Percentiles rank a stretch among this genome's conserved stretches.
These are phyloP conservation scores for Rhinella marina DNA, from an alignment of 2,797 vertebrate genomes.

Conservation along the genomic window DNA sequence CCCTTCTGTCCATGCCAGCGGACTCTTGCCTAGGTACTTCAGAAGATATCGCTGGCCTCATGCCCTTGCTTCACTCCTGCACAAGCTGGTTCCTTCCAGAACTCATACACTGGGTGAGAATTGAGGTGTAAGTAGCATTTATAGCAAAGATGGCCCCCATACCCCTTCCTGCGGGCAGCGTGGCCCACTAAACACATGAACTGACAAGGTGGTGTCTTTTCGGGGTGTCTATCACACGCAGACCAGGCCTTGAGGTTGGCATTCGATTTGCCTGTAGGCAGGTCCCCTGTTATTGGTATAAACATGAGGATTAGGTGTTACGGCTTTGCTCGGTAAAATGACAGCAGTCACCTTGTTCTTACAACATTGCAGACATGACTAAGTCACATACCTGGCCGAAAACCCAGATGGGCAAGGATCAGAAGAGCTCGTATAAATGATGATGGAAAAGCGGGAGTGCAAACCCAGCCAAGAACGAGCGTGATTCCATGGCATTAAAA, in stretches of 20 bases:
- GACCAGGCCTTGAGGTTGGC: not conserved
- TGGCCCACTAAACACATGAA: not conserved
- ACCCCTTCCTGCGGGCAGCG: too few relatives aligned
- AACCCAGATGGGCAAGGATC: not conserved
- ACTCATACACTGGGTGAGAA: not conserved
- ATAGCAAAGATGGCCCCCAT: not conserved
- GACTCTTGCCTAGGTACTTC: not conserved
- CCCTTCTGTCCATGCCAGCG: constrained; percentile 12
- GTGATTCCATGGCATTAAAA: too few relatives aligned
- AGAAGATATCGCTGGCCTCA: not conserved
- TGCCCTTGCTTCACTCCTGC: not conserved
- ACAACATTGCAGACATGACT: not conserved
- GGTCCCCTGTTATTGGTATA: constrained; percentile 33
- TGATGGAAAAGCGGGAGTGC: not conserved
- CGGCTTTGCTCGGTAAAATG: not conserved
- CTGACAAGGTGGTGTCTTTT: not conserved
- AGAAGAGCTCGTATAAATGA: not conserved
- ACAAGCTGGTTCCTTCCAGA: constrained; percentile 8
- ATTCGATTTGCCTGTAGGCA: not conserved
- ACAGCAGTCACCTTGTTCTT: constrained; percentile 28
- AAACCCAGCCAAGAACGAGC: too few relatives aligned
- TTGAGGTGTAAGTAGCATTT: not conserved
- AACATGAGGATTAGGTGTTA: constrained; percentile 15
- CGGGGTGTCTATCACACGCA: not conserved
- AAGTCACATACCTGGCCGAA: too few relatives aligned